Evolutionary conservation across 2,888 invertebrate species (phyloP).

Genomic region (Diarsia mendica): DNA sequence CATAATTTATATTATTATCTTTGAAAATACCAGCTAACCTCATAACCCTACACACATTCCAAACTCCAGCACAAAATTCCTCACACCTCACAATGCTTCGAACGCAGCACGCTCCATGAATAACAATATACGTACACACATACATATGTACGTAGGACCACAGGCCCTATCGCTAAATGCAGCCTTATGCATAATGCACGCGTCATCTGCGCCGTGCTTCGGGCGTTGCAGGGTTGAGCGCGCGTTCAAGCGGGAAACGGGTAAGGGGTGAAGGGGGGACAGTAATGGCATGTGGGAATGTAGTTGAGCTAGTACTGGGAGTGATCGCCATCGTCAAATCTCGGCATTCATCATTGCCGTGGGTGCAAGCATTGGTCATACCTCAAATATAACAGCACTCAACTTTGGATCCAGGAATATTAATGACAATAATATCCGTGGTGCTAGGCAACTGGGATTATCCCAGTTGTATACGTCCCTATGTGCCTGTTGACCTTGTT

Average conservation of each 20-base stretch:
- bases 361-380: no score
- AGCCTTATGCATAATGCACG: slow-evolving; percentile 85
- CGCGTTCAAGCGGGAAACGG: slow-evolving; percentile 58
- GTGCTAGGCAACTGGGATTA: no score
- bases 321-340: background rate
- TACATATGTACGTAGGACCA: slow-evolving; percentile 64
- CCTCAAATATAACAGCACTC: no score
- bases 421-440: no score
- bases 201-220: slow-evolving; percentile 82
- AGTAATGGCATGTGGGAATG: background rate
- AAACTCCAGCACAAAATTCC: slow-evolving; percentile 38
- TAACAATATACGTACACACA: slow-evolving; percentile 65
- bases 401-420: no score
- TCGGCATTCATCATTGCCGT: background rate
- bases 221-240: slow-evolving; percentile 68
- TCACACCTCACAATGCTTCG: slow-evolving; percentile 54
- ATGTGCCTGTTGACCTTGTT: no score
- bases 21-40: background rate
- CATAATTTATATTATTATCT: no score
- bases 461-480: no score
- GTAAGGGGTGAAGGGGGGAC: background rate
- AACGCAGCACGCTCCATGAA: slow-evolving; percentile 61
- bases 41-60: background rate
- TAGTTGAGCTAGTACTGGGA: background rate
- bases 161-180: slow-evolving; percentile 82